Percentiles rank a stretch among this genome's conserved stretches.
Evolutionary conservation across 2,888 invertebrate species (phyloP).

Genomic region (Drosophila rubida): DNA sequence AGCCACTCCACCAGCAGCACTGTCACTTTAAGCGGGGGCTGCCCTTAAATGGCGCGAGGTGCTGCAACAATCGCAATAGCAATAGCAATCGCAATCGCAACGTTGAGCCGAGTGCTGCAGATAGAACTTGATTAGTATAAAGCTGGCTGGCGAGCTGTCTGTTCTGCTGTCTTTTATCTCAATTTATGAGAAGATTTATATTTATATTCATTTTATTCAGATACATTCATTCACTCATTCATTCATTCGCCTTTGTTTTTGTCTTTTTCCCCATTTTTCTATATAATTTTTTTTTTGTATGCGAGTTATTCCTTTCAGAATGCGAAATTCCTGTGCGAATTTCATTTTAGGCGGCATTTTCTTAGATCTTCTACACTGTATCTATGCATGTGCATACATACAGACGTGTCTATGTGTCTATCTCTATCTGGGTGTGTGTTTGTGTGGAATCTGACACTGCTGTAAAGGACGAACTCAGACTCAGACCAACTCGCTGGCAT

Average conservation of each 20-base stretch:
- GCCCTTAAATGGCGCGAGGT: neutral
- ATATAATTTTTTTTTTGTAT: neutral
- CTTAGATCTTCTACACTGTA: slow-evolving; percentile 22
- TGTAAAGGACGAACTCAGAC: slow-evolving; percentile 41
- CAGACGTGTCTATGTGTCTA: neutral
- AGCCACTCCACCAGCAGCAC: neutral
- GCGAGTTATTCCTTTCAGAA: slow-evolving; percentile 24
- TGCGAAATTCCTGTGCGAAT: slow-evolving; percentile 36
- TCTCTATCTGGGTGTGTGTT: slow-evolving; percentile 1
- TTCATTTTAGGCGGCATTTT: slow-evolving; percentile 44
- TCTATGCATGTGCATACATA: slow-evolving; percentile 15
- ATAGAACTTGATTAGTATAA: slow-evolving; percentile 21
- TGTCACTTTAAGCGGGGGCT: neutral
- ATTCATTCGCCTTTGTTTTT: slow-evolving; percentile 5
- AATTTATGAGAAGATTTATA: slow-evolving; percentile 21
- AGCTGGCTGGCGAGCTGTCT: neutral
- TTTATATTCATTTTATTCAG: slow-evolving; percentile 25
- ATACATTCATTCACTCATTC: slow-evolving; percentile 10
- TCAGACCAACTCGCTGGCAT: slow-evolving; percentile 45
- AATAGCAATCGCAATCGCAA: too few species aligned
- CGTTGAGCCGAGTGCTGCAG: neutral
- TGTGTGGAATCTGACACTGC: slow-evolving; percentile 39
- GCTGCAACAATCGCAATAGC: slow-evolving; percentile 5
- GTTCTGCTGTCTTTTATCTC: slow-evolving; percentile 12
- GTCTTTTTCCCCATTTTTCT: neutral